phyloP scores from a whole-genome alignment of 2,888 invertebrate species.

The Coenonympha arcania region DNA sequence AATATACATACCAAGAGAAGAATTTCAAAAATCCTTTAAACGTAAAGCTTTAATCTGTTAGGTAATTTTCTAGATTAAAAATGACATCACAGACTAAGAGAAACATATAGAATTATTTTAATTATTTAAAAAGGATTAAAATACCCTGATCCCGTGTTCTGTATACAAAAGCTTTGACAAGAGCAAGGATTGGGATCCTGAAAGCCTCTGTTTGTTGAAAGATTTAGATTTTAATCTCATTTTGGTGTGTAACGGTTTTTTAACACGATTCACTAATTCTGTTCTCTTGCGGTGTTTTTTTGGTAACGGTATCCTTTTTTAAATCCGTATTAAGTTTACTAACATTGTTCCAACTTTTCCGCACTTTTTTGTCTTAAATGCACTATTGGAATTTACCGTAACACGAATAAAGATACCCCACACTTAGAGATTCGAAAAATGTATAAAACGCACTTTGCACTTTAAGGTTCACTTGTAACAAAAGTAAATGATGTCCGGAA shows the following conservation, averaged over 20 bases:
- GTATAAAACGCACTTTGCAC: too few species aligned
- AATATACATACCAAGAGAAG: too few species aligned
- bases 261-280: conserved; percentile 10
- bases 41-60: too few species aligned
- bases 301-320: conserved; percentile 24
- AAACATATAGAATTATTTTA: conserved; percentile 1
- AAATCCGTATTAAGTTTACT: conserved; percentile 17
- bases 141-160: background rate
- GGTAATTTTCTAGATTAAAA: too few species aligned
- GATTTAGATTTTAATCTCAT: conserved; percentile 30
- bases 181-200: conserved; percentile 14
- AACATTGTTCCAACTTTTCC: conserved; percentile 1
- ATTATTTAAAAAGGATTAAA: conserved; percentile 16
- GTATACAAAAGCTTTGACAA: conserved; percentile 11
- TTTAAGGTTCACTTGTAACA: background rate
- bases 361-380: background rate
- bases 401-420: too few species aligned
- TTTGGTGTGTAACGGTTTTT: conserved; percentile 24
- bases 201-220: conserved; percentile 18
- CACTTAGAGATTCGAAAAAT: too few species aligned
- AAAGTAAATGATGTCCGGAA: background rate
- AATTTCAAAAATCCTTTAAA: too few species aligned
- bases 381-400: background rate
- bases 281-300: conserved; percentile 16
- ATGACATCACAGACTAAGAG: conserved; percentile 7